Evolutionary conservation across 1,140 invertebrate species (phyloP), one percentile per base, ranked within the genome.

Genomic region (Wiebesia pumilae): DNA sequence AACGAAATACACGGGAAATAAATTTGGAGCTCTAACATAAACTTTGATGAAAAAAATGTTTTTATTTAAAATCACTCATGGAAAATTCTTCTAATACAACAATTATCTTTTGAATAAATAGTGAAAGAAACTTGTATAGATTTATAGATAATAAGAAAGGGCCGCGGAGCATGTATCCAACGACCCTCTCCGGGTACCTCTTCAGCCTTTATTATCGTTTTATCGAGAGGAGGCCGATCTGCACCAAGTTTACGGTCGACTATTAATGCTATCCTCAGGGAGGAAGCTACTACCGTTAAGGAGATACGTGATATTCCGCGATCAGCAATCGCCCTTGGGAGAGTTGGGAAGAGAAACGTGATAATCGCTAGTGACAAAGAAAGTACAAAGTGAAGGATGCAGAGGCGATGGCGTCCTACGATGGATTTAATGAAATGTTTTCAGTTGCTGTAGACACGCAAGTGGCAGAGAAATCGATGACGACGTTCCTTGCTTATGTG

Each of bases 221-320:
- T 83, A 89, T 88, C 88, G 82, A 78, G 40, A 40, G 78, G 85
- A 81, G 81, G 54, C 43, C 24, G 4, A 47, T n/a, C 30, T 47
- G 65, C 51, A 3, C n/a, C 30, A 84, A 89, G 87, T 90, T 89
- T 88, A 89, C 88, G 86, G 87, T 84, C 86, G 86, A 84, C 88
- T 88, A 90, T 90, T 89, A 90, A 90, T 88, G 86, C 69, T 88
- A 62, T 54, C 83, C 83, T 87, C 87, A 85, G 69, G 84, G 83
- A 73, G 67, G 84, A 87, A 87, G 86, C 65, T 69, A 81, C 71
- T 75, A 83, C 38, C 75, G 27, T 35, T 73, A 73, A 86, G 87
- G 87, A 83, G 86, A 84, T 87, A 90, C 84, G 87, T 71, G 82
- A 87, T 83, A 75, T 62, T 82, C 33, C 83, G 65, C 30, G 85